Percentiles rank a stretch among this genome's conserved stretches.
These are phyloP conservation scores for Scaptodrosophila latifasciaeformis DNA, from an alignment of 2,888 invertebrate species.

Conservation along the genomic window DNA sequence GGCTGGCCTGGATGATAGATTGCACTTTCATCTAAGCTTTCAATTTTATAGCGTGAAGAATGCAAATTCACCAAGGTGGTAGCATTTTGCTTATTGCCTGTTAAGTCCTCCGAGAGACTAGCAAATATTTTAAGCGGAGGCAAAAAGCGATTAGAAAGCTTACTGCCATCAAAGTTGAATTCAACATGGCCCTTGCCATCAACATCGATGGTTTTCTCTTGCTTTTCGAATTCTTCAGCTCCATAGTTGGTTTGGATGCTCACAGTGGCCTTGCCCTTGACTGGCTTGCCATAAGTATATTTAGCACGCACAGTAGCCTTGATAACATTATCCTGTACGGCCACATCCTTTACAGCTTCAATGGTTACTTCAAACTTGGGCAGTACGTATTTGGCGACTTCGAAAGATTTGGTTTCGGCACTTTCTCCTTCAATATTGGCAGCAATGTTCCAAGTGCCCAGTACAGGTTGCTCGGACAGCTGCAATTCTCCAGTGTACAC, in stretches of 20 bases:
- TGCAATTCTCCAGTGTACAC: conserved; percentile 85
- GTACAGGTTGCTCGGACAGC: conserved; percentile 87
- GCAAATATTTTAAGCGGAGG: conserved; percentile 80
- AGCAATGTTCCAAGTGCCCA: conserved; percentile 91
- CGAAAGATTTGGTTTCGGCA: conserved; percentile 61
- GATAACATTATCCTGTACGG: conserved; percentile 87
- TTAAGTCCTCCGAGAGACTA: conserved; percentile 90
- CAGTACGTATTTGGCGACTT: conserved; percentile 91
- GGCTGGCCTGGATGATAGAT: conserved; percentile 91
- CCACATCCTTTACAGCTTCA: conserved; percentile 86
- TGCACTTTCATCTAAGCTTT: conserved; percentile 85
- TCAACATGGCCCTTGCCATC: conserved; percentile 82
- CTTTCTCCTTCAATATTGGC: conserved; percentile 77
- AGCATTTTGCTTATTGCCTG: conserved; percentile 86
- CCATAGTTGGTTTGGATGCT: conserved; percentile 72
- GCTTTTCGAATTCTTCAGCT: conserved; percentile 16
- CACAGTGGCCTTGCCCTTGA: conserved; percentile 89
- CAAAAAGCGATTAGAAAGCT: conserved; percentile 79
- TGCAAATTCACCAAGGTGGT: conserved; percentile 85
- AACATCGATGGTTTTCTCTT: conserved; percentile 83
- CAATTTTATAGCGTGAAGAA: conserved; percentile 83
- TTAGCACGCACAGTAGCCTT: conserved; percentile 87
- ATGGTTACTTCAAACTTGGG: conserved; percentile 95
- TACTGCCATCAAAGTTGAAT: conserved; percentile 82
- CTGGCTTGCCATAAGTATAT: conserved; percentile 91